Base-by-base conservation (phyloP, 2,797 vertebrate genomes). In the Pampus argenteus region DNA sequence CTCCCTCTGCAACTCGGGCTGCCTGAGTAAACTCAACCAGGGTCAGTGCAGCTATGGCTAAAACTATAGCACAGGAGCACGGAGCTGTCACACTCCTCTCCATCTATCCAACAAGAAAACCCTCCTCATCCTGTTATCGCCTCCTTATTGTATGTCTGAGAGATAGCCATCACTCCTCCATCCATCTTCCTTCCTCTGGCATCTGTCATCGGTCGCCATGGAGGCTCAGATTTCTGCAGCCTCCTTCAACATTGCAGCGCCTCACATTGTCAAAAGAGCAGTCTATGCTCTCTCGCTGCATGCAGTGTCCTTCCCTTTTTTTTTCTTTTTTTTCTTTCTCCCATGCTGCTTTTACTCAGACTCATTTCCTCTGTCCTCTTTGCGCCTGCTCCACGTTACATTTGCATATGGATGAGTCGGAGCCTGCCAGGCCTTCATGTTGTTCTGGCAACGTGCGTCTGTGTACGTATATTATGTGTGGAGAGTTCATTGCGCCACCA, bases 1-100 rank as follows among this genome's bases (percentile, higher is more conserved):
- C 81, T 95, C 96, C 92, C 95, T 97, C 94, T 98, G 98, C 96
- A 96, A 95, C 93, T 95, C 96, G 2, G 89, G 95, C 95, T 99
- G 97, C 87, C 95, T 98, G 93, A 95, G 93, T 95, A 96, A 96
- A 92, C 91, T 97, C 88, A 95, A 94, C 92, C 95, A 95, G 95
- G 96, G 96, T 96, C 93, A 97, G 96, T 94, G 92, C 85, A 51
- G 96, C 93, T 92, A 90, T 68, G 81, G 78, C 86, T 89, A 49
- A 48, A 78, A 56, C 84, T 85, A 79, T 47, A 77, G 82, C 86
- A 61, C 70, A 54, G 83, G 89, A 86, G 89, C 86, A 48, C 18
- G 76, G 82, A 76, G 86, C 90, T 79, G 84, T 80, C 83, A 84
- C 83, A 76, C 79, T 91, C 84, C 76, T 86, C 59, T 73, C 52